These are phyloP conservation scores for Pygathrix nemaeus DNA, from an alignment of 2,113 vertebrate species.

Conservation along the genomic window DNA sequence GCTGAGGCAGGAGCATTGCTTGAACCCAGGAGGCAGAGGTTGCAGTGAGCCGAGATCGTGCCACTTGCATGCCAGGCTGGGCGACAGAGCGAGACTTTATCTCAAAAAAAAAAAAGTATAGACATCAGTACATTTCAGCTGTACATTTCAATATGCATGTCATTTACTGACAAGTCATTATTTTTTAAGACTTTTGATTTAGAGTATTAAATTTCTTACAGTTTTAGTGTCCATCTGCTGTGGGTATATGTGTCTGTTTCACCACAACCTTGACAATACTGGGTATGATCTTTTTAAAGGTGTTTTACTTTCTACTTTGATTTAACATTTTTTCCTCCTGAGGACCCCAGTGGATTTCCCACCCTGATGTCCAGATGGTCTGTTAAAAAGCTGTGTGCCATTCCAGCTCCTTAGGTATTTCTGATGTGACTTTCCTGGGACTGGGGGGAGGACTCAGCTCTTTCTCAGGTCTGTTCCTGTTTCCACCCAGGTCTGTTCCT, in stretches of 20 bases:
- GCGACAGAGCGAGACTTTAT: no score
- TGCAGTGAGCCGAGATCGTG: accelerated
- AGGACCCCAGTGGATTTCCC: neutral
- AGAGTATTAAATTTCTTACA: neutral
- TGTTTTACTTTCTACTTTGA: neutral
- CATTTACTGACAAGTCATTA: neutral
- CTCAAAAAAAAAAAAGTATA: neutral
- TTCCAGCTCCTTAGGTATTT: neutral
- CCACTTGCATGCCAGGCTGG: no score
- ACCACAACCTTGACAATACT: neutral
- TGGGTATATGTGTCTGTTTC: neutral
- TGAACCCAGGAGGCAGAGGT: no score
- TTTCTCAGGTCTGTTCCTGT: neutral
- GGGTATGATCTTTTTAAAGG: neutral
- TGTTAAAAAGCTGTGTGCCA: neutral
- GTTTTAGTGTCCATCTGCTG: neutral
- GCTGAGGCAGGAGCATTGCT: no score
- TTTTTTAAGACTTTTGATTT: neutral
- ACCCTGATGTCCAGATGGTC: neutral
- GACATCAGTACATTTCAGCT: neutral
- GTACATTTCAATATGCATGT: neutral
- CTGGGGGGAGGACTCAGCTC: neutral
- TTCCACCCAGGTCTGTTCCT: no score
- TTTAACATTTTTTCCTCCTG: neutral
- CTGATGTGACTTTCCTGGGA: neutral